A percentile compares a stretch with the other conserved stretches of the same genome.
Evolutionary conservation across 2,797 vertebrate species (phyloP).

Genomic region (Gobio occitaniae): DNA sequence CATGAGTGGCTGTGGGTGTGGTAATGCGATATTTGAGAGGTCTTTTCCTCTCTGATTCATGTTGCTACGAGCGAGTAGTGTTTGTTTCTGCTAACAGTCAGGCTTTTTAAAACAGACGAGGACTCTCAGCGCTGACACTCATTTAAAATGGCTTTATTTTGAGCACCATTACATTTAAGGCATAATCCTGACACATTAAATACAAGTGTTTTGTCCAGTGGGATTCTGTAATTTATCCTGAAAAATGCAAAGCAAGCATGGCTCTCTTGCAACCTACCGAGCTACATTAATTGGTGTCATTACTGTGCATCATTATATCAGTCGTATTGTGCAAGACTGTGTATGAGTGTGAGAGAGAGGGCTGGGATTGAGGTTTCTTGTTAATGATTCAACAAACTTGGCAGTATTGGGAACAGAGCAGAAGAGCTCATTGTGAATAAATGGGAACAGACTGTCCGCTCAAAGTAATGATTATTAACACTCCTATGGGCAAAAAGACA

Average conservation of each 20-base stretch:
- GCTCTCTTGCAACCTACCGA: neutral
- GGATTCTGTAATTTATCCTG: conserved; percentile 3
- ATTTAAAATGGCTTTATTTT: conserved; percentile 45
- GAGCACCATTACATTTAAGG: neutral
- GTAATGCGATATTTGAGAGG: conserved; percentile 43
- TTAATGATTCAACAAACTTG: conserved; percentile 42
- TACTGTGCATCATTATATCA: conserved; percentile 19
- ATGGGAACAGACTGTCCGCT: conserved; percentile 25
- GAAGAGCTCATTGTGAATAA: conserved; percentile 31
- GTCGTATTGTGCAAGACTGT: neutral
- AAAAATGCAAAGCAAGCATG: conserved; percentile 5
- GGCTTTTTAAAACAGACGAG: conserved; percentile 10
- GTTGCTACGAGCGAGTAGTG: conserved; percentile 42
- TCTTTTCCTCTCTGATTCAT: conserved; percentile 54
- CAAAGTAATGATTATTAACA: conserved; percentile 21
- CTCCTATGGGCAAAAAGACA: neutral
- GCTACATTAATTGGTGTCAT: conserved; percentile 15
- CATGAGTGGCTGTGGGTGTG: conserved; percentile 50
- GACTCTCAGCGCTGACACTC: conserved; percentile 9
- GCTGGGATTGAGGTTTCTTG: conserved; percentile 4
- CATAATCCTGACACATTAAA: conserved; percentile 1
- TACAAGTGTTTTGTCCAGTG: conserved; percentile 1
- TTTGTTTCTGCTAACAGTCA: conserved; percentile 40
- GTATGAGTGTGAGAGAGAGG: conserved; percentile 23
- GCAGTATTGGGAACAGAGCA: conserved; percentile 22